phyloP scores from a whole-genome alignment of 2,888 invertebrate genomes.

The Zhengitettix transpicula region DNA sequence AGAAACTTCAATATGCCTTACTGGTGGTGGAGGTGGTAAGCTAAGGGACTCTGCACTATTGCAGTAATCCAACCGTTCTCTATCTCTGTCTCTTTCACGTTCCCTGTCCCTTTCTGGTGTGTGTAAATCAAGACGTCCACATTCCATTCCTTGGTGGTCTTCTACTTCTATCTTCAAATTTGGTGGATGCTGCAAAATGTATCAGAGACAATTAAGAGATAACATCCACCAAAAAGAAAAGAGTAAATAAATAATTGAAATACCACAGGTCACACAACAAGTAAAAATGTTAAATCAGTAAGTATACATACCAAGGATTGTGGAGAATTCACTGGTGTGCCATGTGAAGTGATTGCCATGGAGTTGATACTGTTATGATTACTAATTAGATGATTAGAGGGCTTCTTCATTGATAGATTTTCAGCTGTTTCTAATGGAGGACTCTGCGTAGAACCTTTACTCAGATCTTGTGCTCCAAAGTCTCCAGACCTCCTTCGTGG shows the following conservation, averaged over 20 bases:
- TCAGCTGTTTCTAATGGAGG: conserved; percentile 28
- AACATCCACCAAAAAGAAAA: too few species aligned
- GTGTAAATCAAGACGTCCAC: conserved; percentile 5
- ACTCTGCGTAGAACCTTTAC: conserved; percentile 23
- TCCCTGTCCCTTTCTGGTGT: conserved; percentile 5
- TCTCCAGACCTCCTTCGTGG: conserved; percentile 74
- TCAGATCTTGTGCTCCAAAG: conserved; percentile 42
- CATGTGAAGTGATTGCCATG: conserved; percentile 18
- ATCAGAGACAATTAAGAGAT: too few species aligned
- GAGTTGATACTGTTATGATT: conserved; percentile 6
- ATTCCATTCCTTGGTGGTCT: conserved; percentile 8
- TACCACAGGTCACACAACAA: too few species aligned
- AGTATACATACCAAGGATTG: conserved; percentile 10
- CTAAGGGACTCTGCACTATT: conserved; percentile 16
- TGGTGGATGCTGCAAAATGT: conserved; percentile 5
- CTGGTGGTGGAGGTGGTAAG: conserved; percentile 17
- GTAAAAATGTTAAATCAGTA: too few species aligned
- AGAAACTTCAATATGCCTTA: too few species aligned
- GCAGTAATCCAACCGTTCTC: conserved; percentile 13
- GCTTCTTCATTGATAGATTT: conserved; percentile 44
- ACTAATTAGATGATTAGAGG: conserved; percentile 12
- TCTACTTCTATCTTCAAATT: conserved; percentile 10
- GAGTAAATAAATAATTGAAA: too few species aligned
- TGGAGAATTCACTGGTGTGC: conserved; percentile 11
- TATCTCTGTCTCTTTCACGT: conserved; percentile 14